These are phyloP conservation scores for Lepidurus arcticus DNA, from an alignment of 1,140 invertebrate species.

Conservation along the genomic window DNA sequence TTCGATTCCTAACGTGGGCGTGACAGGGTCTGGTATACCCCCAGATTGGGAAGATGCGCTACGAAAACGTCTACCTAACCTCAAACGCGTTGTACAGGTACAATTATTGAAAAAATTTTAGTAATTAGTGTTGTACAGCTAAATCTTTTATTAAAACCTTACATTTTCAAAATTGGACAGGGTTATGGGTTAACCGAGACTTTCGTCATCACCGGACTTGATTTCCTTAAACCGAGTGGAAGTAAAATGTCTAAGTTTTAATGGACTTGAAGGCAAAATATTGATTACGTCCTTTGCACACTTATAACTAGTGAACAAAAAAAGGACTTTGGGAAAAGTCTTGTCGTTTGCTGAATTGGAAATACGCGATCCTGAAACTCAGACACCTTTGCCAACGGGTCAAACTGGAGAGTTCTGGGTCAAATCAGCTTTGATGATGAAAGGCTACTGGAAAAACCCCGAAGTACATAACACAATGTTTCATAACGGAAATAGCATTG, in stretches of 20 bases:
- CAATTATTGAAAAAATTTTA: not conserved
- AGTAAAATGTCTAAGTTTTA: not conserved
- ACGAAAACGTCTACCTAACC: not conserved
- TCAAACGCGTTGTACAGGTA: not conserved
- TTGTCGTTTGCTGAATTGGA: not conserved
- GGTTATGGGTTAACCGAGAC: not conserved
- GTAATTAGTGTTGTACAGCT: no score
- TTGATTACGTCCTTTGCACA: no score
- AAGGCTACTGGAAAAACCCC: constrained; percentile 50
- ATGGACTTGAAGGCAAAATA: no score
- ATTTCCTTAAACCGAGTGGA: not conserved
- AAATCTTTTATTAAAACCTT: no score
- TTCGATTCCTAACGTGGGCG: not conserved
- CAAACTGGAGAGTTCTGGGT: constrained; percentile 63
- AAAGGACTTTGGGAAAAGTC: not conserved
- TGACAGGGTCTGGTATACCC: not conserved
- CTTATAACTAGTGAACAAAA: not conserved
- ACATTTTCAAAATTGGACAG: not conserved
- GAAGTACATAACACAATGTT: constrained; percentile 32
- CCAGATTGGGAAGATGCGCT: not conserved
- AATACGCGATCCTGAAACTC: constrained; percentile 1
- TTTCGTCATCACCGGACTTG: not conserved
- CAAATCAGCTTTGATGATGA: constrained; percentile 52
- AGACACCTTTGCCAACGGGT: not conserved
- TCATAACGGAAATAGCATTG: not conserved